Evolutionary conservation across 1,140 invertebrate species (phyloP).

Genomic region (Hesperophylax magnus): DNA sequence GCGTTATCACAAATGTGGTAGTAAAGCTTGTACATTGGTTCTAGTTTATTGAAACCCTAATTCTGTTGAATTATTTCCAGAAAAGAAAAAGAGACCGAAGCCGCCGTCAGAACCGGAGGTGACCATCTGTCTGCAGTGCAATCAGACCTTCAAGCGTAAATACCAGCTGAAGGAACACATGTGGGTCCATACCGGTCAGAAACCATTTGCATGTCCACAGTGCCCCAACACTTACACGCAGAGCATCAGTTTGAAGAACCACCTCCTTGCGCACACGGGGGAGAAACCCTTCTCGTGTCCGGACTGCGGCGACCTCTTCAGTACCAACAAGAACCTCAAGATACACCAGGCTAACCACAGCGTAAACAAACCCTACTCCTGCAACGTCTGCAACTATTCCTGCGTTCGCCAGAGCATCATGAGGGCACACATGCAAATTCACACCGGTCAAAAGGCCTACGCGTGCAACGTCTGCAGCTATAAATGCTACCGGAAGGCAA

Average conservation of each 20-base stretch:
- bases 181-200: background rate
- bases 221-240: background rate
- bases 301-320: background rate
- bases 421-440: background rate
- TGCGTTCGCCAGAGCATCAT: background rate
- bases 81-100: too few relatives aligned
- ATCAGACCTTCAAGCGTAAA: background rate
- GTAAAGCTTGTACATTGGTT: background rate
- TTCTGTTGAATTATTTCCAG: background rate
- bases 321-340: background rate
- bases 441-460: background rate
- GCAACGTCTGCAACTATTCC: background rate
- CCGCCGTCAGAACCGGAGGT: too few relatives aligned
- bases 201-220: background rate
- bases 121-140: background rate
- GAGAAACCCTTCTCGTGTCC: background rate
- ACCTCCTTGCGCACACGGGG: background rate
- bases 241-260: background rate
- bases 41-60: background rate
- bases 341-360: background rate
- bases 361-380: background rate
- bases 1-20: background rate
- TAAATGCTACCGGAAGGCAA: background rate
- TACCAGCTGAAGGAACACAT: background rate
- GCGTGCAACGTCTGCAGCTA: background rate